Base-by-base conservation (phyloP, 2,797 vertebrate species). In the Perodicticus potto region DNA sequence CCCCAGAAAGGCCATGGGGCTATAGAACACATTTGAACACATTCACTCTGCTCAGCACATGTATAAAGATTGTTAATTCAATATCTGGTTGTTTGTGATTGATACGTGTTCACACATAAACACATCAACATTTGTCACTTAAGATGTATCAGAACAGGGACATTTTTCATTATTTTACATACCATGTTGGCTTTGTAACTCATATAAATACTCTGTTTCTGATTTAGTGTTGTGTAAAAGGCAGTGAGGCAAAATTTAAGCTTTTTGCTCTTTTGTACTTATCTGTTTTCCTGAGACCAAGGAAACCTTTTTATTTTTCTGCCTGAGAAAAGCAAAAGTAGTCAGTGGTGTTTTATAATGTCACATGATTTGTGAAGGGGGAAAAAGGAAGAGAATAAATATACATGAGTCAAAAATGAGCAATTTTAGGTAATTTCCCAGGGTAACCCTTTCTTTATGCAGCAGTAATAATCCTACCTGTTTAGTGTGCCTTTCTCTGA, bases 241-340 rank as follows among this genome's bases (percentile, higher is more conserved):
- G 11, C 77, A 82, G 29, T 45, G 40, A 74, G 93, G 49, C 20
- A 70, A 83, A 73, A 53, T 65, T 74, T 82, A 86, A 95, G 37
- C 23, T 55, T 87, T 89, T 81, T 86, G 37, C n/a, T 89, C n/a
- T 96, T 63, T 93, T 57, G 72, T 73, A 72, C 37, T 70, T 19
- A 16, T 80, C 45, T 80, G 5, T 89, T 92, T 96, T 96, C 77
- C 86, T 67, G 83, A 93, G 89, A 89, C 61, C 77, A 94, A 95
- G 45, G 40, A 78, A 45, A 85, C 34, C 12, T 49, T 83, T 93
- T 89, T 95, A 40, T 63, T 78, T 87, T 95, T 96, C 73, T 93
- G 59, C 69, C 40, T 86, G 91, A 91, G 55, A 87, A 95, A 92
- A 80, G 67, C 76, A 92, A 92, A 91, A 91, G 65, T 23, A 92